These are phyloP conservation scores for Blastomussa wellsi DNA, from an alignment of 92 coral and sea anemone species.

Conservation along the genomic window DNA sequence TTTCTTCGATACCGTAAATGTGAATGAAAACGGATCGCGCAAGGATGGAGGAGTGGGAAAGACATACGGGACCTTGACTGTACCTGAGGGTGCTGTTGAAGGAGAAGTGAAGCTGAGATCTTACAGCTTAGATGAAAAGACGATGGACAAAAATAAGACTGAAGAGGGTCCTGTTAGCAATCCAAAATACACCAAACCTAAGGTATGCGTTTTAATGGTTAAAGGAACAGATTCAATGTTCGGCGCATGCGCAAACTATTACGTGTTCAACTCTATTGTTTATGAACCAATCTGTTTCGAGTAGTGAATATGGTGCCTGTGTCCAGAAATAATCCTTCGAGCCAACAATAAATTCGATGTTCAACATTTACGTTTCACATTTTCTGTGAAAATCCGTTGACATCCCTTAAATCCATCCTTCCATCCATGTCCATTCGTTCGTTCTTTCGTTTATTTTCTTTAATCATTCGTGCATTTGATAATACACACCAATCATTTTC, in stretches of 20 bases:
- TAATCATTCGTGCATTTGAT: neutral
- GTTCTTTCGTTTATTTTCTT: neutral
- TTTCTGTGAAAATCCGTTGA: too few relatives aligned
- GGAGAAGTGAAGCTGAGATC: slow-evolving; percentile 83
- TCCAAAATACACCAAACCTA: slow-evolving; percentile 72
- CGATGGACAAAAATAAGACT: slow-evolving; percentile 62
- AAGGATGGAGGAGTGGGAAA: slow-evolving; percentile 90
- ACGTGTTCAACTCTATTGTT: too few relatives aligned
- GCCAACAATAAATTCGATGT: too few relatives aligned
- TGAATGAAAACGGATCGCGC: slow-evolving; percentile 79
- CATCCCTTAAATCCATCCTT: neutral
- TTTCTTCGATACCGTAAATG: slow-evolving; percentile 97
- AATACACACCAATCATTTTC: neutral
- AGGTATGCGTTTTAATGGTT: slow-evolving; percentile 48
- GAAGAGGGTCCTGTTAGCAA: slow-evolving; percentile 86
- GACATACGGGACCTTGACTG: slow-evolving; percentile 91
- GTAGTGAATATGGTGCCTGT: too few relatives aligned
- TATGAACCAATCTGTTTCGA: too few relatives aligned
- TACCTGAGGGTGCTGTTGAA: slow-evolving; percentile 93
- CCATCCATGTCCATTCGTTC: neutral
- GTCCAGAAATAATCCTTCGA: too few relatives aligned
- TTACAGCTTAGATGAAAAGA: slow-evolving; percentile 81
- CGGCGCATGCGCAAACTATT: too few relatives aligned
- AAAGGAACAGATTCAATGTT: too few relatives aligned
- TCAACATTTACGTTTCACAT: too few relatives aligned